phyloP scores from a whole-genome alignment of 2,888 invertebrate species.

The Orthosia gothica region DNA sequence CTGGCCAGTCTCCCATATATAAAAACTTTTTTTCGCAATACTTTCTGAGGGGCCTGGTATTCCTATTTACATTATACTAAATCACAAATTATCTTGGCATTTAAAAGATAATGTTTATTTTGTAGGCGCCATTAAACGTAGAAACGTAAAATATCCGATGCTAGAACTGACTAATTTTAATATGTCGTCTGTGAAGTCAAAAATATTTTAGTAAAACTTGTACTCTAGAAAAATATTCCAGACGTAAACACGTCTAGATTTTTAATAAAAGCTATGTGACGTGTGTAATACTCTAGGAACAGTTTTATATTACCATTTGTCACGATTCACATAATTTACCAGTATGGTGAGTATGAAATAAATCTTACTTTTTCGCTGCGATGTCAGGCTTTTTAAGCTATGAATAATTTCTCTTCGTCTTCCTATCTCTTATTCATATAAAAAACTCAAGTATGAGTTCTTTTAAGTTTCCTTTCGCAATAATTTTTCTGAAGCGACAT shows the following conservation, averaged over 20 bases:
- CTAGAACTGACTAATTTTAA: conserved; percentile 18
- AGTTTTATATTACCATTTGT: conserved; percentile 48
- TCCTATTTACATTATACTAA: conserved; percentile 59
- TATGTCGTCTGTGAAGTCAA: background rate
- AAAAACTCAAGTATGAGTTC: conserved; percentile 20
- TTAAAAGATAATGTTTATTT: conserved; percentile 47
- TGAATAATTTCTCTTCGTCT: conserved; percentile 43
- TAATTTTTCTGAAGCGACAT: conserved; percentile 1
- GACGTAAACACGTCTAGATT: conserved; percentile 41
- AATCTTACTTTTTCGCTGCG: conserved; percentile 26
- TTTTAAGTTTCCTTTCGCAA: conserved; percentile 10
- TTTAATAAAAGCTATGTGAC: conserved; percentile 40
- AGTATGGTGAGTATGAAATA: conserved; percentile 41
- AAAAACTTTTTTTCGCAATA: too few relatives aligned
- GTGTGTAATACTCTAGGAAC: conserved; percentile 33
- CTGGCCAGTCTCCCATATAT: too few relatives aligned
- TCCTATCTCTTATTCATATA: conserved; percentile 28
- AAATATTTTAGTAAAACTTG: conserved; percentile 14
- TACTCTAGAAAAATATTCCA: conserved; percentile 5
- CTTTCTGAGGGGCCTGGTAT: too few relatives aligned
- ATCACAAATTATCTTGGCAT: conserved; percentile 44
- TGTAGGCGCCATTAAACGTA: conserved; percentile 34
- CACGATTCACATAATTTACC: conserved; percentile 36
- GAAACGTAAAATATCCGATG: conserved; percentile 2
- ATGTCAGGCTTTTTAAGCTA: conserved; percentile 31